Evolutionary conservation across 2,113 vertebrate genomes (phyloP), one percentile per base, ranked within the genome.

Genomic region (Gambusia affinis): DNA sequence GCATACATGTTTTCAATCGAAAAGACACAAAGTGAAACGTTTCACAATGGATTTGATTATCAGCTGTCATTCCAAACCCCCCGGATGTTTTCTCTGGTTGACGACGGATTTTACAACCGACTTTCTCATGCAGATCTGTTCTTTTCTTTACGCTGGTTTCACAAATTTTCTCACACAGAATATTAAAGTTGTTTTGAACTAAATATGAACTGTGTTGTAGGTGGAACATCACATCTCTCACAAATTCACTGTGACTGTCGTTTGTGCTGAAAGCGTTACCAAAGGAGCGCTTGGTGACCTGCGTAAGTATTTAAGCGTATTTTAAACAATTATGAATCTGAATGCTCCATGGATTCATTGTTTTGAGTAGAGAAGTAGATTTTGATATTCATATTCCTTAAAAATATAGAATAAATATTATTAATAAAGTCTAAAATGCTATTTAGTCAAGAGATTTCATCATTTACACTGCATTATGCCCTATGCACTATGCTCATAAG

Each of bases 171-270:
- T 30, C 51, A 44, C 29, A 24, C 17, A 1, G 64, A 14, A 7
- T 0, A 3, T n/a, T 57, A 74, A 70, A 35, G 24, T 15, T 10
- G 42, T 39, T 29, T n/a, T 71, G 12, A 80, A 37, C 11, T 29
- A 4, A 75, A 28, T 29, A 2, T 79, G 35, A 80, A 51, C 60
- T 65, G 44, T 30, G 17, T 85, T 87, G 22, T 89, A 99, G 98
- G 98, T 99, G 84, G 97, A 98, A 27, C 97, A 98, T 81, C 97
- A 98, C 83, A 96, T 97, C 79, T 99, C 97, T 28, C 97, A 99
- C 89, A 95, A 95, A 82, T 95, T 98, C 75, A 97, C 89, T 0
- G 97, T 98, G 73, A 97, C 93, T 0, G 96, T 99, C 12, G 84
- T 95, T 74, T 88, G 87, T 77, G 98, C 98, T 60, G 95, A 96